These are phyloP conservation scores for Eira barbara DNA, from an alignment of 2,113 vertebrate species.

Conservation along the genomic window DNA sequence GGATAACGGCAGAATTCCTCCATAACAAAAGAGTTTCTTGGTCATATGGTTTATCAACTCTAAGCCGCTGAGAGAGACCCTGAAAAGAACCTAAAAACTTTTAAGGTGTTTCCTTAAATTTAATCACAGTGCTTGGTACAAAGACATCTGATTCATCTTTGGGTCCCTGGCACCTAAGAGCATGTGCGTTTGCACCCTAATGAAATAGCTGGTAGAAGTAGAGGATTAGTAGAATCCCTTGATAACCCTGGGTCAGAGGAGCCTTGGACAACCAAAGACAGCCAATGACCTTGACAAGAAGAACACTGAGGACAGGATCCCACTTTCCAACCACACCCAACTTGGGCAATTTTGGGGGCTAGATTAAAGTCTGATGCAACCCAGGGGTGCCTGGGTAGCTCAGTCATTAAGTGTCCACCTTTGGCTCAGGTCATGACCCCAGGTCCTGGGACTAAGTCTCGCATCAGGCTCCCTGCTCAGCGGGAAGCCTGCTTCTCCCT, in stretches of 20 bases:
- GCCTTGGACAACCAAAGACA: background rate
- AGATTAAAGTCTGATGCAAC: background rate
- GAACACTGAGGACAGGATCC: background rate
- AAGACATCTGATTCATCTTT: background rate
- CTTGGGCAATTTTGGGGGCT: background rate
- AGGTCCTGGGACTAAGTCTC: too few relatives aligned
- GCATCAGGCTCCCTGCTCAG: too few relatives aligned
- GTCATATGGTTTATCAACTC: background rate
- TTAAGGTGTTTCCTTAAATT: background rate
- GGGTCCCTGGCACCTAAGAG: background rate
- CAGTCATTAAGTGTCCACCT: background rate
- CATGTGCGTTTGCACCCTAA: background rate
- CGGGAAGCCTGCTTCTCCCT: too few relatives aligned
- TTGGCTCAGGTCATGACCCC: too few relatives aligned
- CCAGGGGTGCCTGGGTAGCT: background rate
- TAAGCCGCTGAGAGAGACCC: background rate
- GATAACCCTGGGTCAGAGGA: background rate
- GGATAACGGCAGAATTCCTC: background rate
- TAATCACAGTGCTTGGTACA: background rate
- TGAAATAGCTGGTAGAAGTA: background rate
- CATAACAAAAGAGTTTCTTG: background rate
- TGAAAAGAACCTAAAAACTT: background rate
- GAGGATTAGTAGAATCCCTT: background rate
- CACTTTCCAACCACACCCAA: background rate
- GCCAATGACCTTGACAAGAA: background rate